Evolutionary conservation across 2,888 invertebrate genomes (phyloP), one percentile per base, ranked within the genome.

Genomic region (Microdon myrmicae): DNA sequence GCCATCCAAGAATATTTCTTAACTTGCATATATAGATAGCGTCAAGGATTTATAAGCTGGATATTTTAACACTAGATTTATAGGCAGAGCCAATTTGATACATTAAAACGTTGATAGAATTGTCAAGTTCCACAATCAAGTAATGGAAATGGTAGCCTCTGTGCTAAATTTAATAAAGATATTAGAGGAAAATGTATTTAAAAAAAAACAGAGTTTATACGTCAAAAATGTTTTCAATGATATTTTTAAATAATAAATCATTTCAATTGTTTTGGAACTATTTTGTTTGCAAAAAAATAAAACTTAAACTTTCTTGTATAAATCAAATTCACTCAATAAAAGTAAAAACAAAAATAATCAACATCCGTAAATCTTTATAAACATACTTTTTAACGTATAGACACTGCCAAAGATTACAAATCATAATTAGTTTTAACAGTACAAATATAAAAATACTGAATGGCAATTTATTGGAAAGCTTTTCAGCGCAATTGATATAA

Each of bases 311-410:
- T 26, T 32, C n/a, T n/a, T n/a, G n/a, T n/a, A n/a, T n/a, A n/a
- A n/a, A n/a, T 4, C 4, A 26, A 35, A 38, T 16, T 35, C 25
- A 20, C 38, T 37, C 17, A 23, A 6, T 38, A 61, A 45, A 45
- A 17, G 61, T 38, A 58, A 37, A 49, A 51, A 32, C 26, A 55
- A 59, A 45, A 41, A 47, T 32, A 45, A 20, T 9, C 10, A 49
- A 17, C 4, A 7, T 4, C 7, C 7, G n/a, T n/a, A 23, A 23
- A 23, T 23, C n/a, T 7, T 23, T 7, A 16, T 23, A 25, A 16
- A 14, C 13, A 20, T 23, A 13, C n/a, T n/a, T n/a, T n/a, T n/a
- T n/a, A n/a, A n/a, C n/a, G n/a, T n/a, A n/a, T n/a, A n/a, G n/a
- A n/a, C n/a, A n/a, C n/a, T n/a, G n/a, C n/a, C n/a, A n/a, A n/a